phyloP scores from a whole-genome alignment of 2,888 invertebrate genomes.

The Salpingus planirostris region DNA sequence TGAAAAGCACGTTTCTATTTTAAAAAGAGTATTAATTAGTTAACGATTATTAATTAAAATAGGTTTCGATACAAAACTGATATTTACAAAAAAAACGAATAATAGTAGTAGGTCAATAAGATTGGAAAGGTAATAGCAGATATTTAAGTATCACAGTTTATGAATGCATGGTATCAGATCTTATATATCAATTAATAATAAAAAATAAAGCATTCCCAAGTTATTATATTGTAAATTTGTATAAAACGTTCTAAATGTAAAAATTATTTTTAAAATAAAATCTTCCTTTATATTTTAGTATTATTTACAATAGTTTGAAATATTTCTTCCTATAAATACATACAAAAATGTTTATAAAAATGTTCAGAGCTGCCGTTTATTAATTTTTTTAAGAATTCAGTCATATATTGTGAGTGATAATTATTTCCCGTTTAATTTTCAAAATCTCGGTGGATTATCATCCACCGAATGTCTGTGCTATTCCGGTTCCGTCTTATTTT shows the following conservation, averaged over 20 bases:
- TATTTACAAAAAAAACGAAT: constrained; percentile 14
- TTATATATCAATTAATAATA: constrained; percentile 6
- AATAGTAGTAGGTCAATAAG: constrained; percentile 3
- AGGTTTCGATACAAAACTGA: constrained; percentile 9
- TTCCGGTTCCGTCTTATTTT: constrained; percentile 30
- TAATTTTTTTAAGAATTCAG: constrained; percentile 16
- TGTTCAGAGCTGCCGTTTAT: constrained; percentile 13
- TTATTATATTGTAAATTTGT: constrained; percentile 10
- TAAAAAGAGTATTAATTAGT: constrained; percentile 8
- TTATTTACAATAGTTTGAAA: constrained; percentile 14
- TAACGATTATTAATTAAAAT: constrained; percentile 14
- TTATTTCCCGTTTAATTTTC: constrained; percentile 1
- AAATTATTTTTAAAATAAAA: constrained; percentile 15
- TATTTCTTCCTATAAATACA: constrained; percentile 9
- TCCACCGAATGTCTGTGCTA: constrained; percentile 24
- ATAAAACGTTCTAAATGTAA: constrained; percentile 11
- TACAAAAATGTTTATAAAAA: constrained; percentile 12
- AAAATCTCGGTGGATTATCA: constrained; percentile 18
- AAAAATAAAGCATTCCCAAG: constrained; percentile 10
- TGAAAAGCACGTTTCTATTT: constrained; percentile 2
- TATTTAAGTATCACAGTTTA: constrained; percentile 33
- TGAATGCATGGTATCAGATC: constrained; percentile 22
- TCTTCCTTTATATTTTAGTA: constrained; percentile 7
- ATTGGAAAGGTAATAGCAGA: constrained; percentile 21
- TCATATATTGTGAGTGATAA: constrained; percentile 3